Base-by-base conservation (phyloP, 2,797 vertebrate species). In the Phataginus tricuspis region DNA sequence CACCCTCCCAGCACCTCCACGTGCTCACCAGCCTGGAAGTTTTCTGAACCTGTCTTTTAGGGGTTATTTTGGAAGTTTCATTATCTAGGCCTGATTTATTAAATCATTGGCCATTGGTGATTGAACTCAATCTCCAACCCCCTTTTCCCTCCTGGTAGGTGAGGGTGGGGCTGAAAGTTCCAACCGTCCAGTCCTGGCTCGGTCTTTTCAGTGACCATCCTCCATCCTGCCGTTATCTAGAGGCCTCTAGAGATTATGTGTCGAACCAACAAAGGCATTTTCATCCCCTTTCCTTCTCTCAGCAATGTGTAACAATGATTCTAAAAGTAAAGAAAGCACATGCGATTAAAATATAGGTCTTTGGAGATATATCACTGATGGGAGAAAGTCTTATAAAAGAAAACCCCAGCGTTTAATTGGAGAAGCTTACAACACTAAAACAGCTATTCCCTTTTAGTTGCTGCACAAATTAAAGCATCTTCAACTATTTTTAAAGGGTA, bases 401-500 rank as follows among this genome's bases (percentile, higher is more conserved):
- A 80, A 66, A 71, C 34, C 23, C 13, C 51, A 37, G 13, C 15
- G 19, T 95, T 72, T 59, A 83, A 64, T 37, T 68, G 39, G 83
- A 51, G 42, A 51, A 51, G 23, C 39, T 45, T n/a, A 77, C 4
- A 4, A 51, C n/a, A 72, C 21, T 53, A 21, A 86, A 61, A 57
- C 11, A n/a, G 19, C 4, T 16, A 29, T 86, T 90, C 8, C 45
- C 49, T 61, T 80, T 68, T 61, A 61, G 71, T 68, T 72, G 7
- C 57, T 72, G 6, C 9, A 5, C 15, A 90, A 90, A 25, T 75
- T 34, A 68, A 78, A 59, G 53, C 61, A 93, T 63, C 72, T 80
- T 93, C 45, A 93, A 72, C 51, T 88, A 91, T 95, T 94, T 96
- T 94, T 82, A 79, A 96, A 92, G 39, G 42, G 77, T 53, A 69